Evolutionary conservation across 1,140 invertebrate genomes (phyloP).

Genomic region (Lepidotrigona ventralis): DNA sequence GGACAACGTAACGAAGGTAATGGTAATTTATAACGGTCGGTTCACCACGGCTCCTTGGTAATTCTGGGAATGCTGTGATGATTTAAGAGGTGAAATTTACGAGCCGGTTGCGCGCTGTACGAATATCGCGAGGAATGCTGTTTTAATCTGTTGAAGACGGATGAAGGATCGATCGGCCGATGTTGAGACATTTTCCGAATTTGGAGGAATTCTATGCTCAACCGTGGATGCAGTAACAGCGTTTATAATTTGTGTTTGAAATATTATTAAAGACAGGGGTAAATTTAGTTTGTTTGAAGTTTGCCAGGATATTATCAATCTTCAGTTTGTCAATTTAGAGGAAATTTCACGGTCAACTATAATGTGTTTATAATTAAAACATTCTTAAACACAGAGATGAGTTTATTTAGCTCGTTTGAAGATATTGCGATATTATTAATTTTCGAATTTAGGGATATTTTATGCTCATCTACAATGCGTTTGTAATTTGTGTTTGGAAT

Average conservation of each 20-base stretch:
- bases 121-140: neutral
- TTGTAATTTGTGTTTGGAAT: too few relatives aligned
- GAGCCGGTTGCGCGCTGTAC: neutral
- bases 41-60: neutral
- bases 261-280: neutral
- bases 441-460: too few relatives aligned
- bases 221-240: neutral
- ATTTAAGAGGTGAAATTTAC: constrained; percentile 1
- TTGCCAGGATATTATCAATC: too few relatives aligned
- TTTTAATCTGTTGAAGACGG: neutral
- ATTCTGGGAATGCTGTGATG: constrained; percentile 5
- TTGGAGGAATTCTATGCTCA: neutral
- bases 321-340: too few relatives aligned
- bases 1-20: constrained; percentile 1
- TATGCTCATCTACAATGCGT: too few relatives aligned
- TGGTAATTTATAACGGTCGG: constrained; percentile 13
- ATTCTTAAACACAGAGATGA: too few relatives aligned
- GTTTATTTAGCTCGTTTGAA: too few relatives aligned
- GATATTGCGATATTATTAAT: too few relatives aligned
- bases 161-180: neutral
- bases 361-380: too few relatives aligned
- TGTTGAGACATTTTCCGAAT: neutral
- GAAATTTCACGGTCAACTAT: too few relatives aligned
- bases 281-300: neutral
- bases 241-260: neutral